Percentiles rank a stretch among this genome's conserved stretches.
Conservation (phyloP, 2,888 invertebrate genomes). For the Philereme vetulata region DNA sequence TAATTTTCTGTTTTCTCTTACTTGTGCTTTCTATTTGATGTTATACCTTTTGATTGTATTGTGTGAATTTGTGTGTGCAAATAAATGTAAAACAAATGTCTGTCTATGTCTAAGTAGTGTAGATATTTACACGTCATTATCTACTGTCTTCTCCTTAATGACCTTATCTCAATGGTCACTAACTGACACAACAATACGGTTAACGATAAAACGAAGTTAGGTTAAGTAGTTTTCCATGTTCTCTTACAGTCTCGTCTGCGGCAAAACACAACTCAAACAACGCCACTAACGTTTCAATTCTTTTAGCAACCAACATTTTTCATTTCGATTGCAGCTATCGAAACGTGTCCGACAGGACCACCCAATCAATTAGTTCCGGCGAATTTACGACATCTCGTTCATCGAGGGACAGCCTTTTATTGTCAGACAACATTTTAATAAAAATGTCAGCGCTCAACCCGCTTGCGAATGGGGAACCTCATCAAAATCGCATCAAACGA, state of each 20-base stretch:
- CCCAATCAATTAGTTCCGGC: constrained; percentile 59
- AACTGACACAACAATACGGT: constrained; percentile 69
- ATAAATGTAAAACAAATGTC: too few species aligned
- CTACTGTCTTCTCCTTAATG: constrained; percentile 48
- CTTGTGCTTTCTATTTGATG: too few species aligned
- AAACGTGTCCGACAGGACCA: constrained; percentile 45
- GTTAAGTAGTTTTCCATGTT: constrained; percentile 82
- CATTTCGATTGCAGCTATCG: constrained; percentile 49
- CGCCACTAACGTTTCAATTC: constrained; percentile 47
- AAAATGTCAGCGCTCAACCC: constrained; percentile 56
- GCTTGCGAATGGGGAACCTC: constrained; percentile 51
- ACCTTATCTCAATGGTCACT: constrained; percentile 58
- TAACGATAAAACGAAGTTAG: constrained; percentile 76
- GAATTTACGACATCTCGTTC: constrained; percentile 62
- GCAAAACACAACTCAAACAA: constrained; percentile 49
- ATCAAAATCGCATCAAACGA: constrained; percentile 74
- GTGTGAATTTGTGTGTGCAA: too few species aligned
- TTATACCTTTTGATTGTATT: too few species aligned
- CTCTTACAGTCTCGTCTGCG: constrained; percentile 59
- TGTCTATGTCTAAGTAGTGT: not conserved
- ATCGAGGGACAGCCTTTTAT: constrained; percentile 53
- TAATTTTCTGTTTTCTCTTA: too few species aligned
- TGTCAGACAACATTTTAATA: constrained; percentile 64
- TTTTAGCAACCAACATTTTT: constrained; percentile 49
- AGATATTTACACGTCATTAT: not conserved